Base-by-base conservation (phyloP, 2,113 vertebrate genomes). In the Accipiter cooperii region DNA sequence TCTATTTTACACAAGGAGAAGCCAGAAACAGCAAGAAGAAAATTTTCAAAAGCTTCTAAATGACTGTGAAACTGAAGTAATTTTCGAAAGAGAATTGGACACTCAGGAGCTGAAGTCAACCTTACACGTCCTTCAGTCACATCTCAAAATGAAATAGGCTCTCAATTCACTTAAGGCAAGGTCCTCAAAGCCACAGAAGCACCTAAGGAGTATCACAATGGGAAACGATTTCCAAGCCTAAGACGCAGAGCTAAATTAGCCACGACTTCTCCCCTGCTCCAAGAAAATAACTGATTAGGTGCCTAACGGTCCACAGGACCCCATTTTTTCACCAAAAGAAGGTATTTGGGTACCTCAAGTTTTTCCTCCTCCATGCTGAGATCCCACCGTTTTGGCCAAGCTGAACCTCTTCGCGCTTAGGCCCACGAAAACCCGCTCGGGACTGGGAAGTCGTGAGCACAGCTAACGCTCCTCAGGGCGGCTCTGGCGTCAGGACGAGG, bases 311-410 rank as follows among this genome's bases (percentile, higher is more conserved):
- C 51, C 57, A 63, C 70, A 74, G 70, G 58, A 80, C 58, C 24
- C 34, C 28, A 5, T 18, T 29, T 88, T 82, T 79, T 46, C 81
- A 69, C 44, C 44, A 54, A 58, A 93, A 77, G 36, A 94, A 93
- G 49, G 12, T 46, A n/a, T 90, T 74, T 38, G 42, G 25, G 49
- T 96, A 97, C 96, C 96, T 97, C 87, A 97, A 26, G 66, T 46
- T 90, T 84, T 60, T 55, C 64, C 36, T 93, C 34, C 36, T 96
- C 66, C 13, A 0, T 83, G 74, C 75, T 9, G 82, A 25, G 51
- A 70, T 80, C 44, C 71, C 63, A 69, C 44, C 78, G 94, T 94
- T 44, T 86, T 83, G 70, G 74, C 85, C 34, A 57, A 74, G 92
- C 40, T 42, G 87, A 83, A 57, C 36, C 44, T 73, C 61, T 71